These are phyloP conservation scores for Ceriagrion tenellum DNA, from an alignment of 2,888 invertebrate species.

Conservation along the genomic window DNA sequence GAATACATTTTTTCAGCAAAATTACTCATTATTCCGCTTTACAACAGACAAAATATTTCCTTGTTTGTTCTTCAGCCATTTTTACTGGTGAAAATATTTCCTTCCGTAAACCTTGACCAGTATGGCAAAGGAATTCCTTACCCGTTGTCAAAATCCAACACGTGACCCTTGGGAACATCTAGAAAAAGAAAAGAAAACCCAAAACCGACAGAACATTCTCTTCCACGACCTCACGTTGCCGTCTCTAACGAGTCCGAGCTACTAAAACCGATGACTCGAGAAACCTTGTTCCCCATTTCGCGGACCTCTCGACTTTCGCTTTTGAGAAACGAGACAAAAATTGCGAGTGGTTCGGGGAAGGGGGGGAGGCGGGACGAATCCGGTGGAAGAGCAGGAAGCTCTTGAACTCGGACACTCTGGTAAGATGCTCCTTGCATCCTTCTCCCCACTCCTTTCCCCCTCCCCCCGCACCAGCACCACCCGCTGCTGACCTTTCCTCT, in stretches of 20 bases:
- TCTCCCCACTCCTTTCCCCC: background rate
- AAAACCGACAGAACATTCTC: background rate
- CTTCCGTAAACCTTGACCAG: too few relatives aligned
- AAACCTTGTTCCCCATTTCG: background rate
- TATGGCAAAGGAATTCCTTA: too few relatives aligned
- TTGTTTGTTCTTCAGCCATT: too few relatives aligned
- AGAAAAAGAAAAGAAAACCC: too few relatives aligned
- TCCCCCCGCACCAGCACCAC: too few relatives aligned
- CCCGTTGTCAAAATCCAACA: too few relatives aligned
- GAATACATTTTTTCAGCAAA: too few relatives aligned
- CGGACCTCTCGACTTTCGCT: constrained; percentile 5
- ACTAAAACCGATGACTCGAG: background rate
- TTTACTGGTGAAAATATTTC: too few relatives aligned
- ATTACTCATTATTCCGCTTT: too few relatives aligned
- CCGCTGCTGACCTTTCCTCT: background rate
- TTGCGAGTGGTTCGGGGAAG: background rate
- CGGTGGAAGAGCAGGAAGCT: background rate
- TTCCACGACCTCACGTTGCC: background rate
- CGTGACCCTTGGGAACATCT: too few relatives aligned
- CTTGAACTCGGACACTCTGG: constrained; percentile 10
- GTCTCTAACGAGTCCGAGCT: background rate
- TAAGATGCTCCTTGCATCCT: background rate
- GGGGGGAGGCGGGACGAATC: too few relatives aligned
- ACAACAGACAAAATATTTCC: too few relatives aligned
- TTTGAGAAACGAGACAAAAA: constrained; percentile 3